Evolutionary conservation across 2,888 invertebrate species (phyloP).

Genomic region (Muschampia plurimacula): DNA sequence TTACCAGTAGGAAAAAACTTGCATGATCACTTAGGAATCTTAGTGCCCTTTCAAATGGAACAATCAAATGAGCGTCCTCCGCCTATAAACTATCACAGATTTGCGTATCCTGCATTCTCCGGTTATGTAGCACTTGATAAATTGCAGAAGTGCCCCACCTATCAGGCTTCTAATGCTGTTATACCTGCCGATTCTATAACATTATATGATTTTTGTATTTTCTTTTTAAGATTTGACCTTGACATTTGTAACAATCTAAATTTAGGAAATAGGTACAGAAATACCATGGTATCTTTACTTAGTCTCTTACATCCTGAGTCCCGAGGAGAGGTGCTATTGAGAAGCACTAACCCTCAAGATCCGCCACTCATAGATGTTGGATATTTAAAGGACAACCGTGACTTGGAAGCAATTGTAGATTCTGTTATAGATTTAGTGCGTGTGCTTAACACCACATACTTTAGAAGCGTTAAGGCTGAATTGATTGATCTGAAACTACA

Average conservation of each 20-base stretch:
- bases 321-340: conserved; percentile 51
- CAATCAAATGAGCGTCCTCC: conserved; percentile 17
- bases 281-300: conserved; percentile 42
- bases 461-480: conserved; percentile 50
- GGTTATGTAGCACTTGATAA: conserved; percentile 48
- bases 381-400: conserved; percentile 48
- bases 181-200: conserved; percentile 47
- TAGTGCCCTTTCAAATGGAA: conserved; percentile 43
- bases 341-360: conserved; percentile 51
- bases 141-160: conserved; percentile 49
- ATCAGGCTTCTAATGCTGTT: conserved; percentile 49
- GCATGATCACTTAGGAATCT: conserved; percentile 52
- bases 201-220: conserved; percentile 49
- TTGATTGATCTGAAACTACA: conserved; percentile 74
- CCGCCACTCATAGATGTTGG: conserved; percentile 49
- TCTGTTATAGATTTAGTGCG: conserved; percentile 52
- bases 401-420: conserved; percentile 52
- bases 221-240: conserved; percentile 49
- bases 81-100: conserved; percentile 41
- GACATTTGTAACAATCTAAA: conserved; percentile 51
- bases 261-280: conserved; percentile 43
- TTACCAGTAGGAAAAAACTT: conserved; percentile 59
- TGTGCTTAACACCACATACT: conserved; percentile 53
- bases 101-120: conserved; percentile 47
- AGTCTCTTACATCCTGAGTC: conserved; percentile 51